Evolutionary conservation across 1,140 invertebrate species (phyloP).

Genomic region (Helicoverpa zea): DNA sequence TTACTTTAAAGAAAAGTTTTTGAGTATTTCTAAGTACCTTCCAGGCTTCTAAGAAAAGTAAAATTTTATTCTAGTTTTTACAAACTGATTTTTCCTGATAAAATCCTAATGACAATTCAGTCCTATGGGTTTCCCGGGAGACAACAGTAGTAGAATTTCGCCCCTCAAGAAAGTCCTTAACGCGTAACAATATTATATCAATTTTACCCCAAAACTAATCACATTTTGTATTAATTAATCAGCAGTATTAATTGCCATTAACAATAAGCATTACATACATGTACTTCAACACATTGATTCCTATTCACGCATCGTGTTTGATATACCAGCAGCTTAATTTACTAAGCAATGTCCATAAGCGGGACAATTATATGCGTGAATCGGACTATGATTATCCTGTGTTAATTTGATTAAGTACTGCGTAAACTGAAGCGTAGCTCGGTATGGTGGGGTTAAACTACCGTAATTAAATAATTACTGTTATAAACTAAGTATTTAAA

Average conservation of each 20-base stretch:
- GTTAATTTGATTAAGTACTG: constrained; percentile 16
- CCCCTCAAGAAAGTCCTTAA: no score
- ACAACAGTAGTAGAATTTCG: no score
- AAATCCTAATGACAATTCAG: no score
- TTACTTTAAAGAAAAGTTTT: background rate
- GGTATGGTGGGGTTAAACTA: background rate
- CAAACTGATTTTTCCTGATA: no score
- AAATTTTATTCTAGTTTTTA: no score
- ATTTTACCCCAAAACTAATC: no score
- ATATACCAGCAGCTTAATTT: background rate
- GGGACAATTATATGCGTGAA: background rate
- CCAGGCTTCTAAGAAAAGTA: no score
- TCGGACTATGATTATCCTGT: background rate
- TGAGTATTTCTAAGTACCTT: background rate
- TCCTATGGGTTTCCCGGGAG: no score
- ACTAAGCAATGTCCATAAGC: constrained; percentile 4
- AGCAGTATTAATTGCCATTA: background rate
- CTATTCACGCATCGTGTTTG: constrained; percentile 8
- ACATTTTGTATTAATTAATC: background rate
- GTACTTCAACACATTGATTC: background rate
- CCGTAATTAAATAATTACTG: background rate
- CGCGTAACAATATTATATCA: no score
- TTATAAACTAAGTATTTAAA: no score
- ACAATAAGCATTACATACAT: background rate
- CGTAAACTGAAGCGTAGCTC: background rate